Percentiles rank a stretch among this genome's conserved stretches.
phyloP scores from a whole-genome alignment of 2,113 vertebrate species.

The Catharus minimus region DNA sequence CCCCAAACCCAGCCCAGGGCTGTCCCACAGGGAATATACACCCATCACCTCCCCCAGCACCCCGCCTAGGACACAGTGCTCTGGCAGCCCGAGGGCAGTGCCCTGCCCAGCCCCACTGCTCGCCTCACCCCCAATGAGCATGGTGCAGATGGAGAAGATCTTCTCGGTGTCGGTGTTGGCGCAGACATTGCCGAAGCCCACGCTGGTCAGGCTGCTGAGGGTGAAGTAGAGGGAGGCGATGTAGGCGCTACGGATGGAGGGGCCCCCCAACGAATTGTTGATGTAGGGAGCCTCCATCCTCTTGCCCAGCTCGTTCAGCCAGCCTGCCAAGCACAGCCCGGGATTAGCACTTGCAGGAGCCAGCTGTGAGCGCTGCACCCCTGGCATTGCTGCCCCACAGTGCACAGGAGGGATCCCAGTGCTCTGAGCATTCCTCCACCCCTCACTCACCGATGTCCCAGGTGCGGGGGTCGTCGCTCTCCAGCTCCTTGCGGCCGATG shows the following conservation, averaged over 20 bases:
- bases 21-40: accelerated
- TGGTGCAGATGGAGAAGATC: conserved; percentile 96
- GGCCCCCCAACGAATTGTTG: conserved; percentile 87
- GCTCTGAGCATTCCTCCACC: accelerated
- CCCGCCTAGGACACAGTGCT: accelerated
- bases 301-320: conserved; percentile 94
- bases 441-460: conserved; percentile 91
- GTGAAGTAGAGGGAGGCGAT: conserved; percentile 97
- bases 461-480: conserved; percentile 86
- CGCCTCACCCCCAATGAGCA: conserved; percentile 93
- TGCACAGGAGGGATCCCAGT: accelerated
- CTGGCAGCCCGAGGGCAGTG: not conserved
- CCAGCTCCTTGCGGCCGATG: conserved; percentile 86
- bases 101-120: not conserved
- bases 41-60: not conserved
- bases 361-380: not conserved
- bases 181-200: conserved; percentile 94
- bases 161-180: conserved; percentile 95
- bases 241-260: conserved; percentile 90
- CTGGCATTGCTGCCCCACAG: accelerated
- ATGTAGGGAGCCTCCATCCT: conserved; percentile 90
- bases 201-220: conserved; percentile 95
- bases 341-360: not conserved
- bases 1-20: not conserved
- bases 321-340: conserved; percentile 75